Base-by-base conservation (phyloP, 2,797 vertebrate species). In the Schizopygopsis malacanthus region DNA sequence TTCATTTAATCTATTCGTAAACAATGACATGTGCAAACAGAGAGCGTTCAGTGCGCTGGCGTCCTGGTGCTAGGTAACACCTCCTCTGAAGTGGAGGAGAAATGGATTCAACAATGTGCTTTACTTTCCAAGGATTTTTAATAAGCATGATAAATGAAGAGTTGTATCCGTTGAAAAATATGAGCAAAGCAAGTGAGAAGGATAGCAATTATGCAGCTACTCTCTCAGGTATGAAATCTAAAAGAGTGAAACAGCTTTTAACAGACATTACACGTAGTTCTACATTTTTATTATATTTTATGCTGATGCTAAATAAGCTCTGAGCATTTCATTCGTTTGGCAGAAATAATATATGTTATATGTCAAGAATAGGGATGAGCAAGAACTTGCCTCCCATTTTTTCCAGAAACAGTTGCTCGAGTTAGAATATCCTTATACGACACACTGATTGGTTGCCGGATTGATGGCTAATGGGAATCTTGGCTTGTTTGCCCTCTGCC, bases 141-240 rank as follows among this genome's bases (percentile, higher is more conserved):
- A 59, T 92, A 93, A 92, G 90, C 90, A 89, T 92, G 93, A 93
- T 90, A 91, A 91, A 94, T 93, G 92, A 89, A 89, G 85, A 92
- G 89, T 50, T 33, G 18, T 50, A 79, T 37, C 65, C 63, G 52
- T 10, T 2, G 2, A 63, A 72, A 73, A 43, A 65, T 61, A 41
- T 16, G 28, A 65, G 80, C 41, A 16, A 37, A 13, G 50, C n/a
- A 15, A 61, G n/a, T 5, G 15, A 18, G 61, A 41, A 15, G 13
- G 22, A 61, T 0, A 7, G 28, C 61, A 89, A 82, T 82, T 82
- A 83, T 9, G 22, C 47, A 7, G 37, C 33, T 9, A 69, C n/a
- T 82, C 41, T 83, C 79, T 70, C 25, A 25, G 77, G n/a, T 71
- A 81, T 61, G 56, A 22, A 54, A 70, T 3, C 20, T 52, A 56